Evolutionary conservation across 2,888 invertebrate genomes (phyloP), one percentile per base, ranked within the genome.

Genomic region (Myopa tessellatipennis): DNA sequence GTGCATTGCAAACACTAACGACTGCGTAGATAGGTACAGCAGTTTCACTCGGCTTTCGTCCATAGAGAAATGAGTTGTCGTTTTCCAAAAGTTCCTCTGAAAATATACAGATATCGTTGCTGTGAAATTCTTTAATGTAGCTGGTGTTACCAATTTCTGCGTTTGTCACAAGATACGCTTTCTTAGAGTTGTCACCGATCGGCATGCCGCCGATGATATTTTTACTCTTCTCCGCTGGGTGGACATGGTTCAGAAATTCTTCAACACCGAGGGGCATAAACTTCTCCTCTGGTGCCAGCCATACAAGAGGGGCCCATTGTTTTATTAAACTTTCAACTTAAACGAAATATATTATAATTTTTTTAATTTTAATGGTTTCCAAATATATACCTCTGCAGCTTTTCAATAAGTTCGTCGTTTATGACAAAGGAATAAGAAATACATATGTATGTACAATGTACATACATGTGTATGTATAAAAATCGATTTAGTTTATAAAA

Each of bases 261-360:
- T 92, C 91, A 3, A 93, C 92, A 75, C 91, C 91, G 76, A 91
- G 88, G 0, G 93, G 93, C 88, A 92, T 89, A 85, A 91, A 93
- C 85, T 90, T 90, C 87, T 93, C 93, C 77, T 91, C 91, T 1
- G 93, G 93, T 73, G 93, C 92, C 72, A 93, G 88, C 92, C 93
- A 93, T 38, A 93, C 91, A 69, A 93, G 84, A 5, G 93, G 93
- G 1, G 93, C 92, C 93, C 93, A 93, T 86, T 91, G 89, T 78
- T 87, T 90, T 67, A 92, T 91, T 79, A 92, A 85, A 73, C 88
- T 88, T 79, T 89, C 89, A 78, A 89, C 89, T 89, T 74, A 40
- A 82, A 83, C 72, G n/a, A 50, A 10, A 50, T 68, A 61, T 60
- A 40, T 55, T 70, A 38, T 36, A 67, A 26, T 38, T 12, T 12